A percentile compares a stretch with the other conserved stretches of the same genome.
These are phyloP conservation scores for Paramormyrops hopkinsi DNA, from an alignment of 2,797 vertebrate genomes.

Conservation along the genomic window DNA sequence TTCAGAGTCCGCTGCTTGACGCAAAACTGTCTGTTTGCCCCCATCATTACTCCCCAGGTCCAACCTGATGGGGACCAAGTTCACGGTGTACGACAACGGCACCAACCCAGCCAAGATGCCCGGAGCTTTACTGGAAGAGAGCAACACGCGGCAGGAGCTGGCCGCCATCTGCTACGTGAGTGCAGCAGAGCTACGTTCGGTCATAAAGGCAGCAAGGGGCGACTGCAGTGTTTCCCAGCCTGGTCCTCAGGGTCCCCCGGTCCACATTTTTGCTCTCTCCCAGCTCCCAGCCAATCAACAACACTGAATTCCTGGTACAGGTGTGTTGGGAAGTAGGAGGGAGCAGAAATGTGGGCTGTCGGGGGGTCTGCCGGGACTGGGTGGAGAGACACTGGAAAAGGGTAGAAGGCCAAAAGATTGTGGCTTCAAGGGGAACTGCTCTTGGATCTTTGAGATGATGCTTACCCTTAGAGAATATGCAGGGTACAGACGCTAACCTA, in stretches of 20 bases:
- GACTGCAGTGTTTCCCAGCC: neutral
- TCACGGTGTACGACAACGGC: conserved; percentile 90
- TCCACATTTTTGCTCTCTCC: neutral
- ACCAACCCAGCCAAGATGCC: conserved; percentile 79
- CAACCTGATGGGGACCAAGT: conserved; percentile 95
- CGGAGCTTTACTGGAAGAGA: conserved; percentile 71
- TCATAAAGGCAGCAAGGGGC: neutral
- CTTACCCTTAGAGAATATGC: neutral
- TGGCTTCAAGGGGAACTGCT: neutral
- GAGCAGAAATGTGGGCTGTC: neutral
- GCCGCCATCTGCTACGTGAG: conserved; percentile 91
- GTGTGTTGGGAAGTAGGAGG: neutral
- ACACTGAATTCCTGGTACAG: neutral
- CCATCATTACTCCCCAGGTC: conserved; percentile 62
- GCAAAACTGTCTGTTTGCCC: neutral
- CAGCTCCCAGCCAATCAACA: neutral
- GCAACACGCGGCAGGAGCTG: conserved; percentile 79
- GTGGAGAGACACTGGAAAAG: neutral
- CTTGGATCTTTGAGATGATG: neutral
- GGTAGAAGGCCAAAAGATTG: neutral
- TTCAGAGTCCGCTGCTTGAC: neutral
- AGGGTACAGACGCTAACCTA: neutral
- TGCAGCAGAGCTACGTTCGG: conserved; percentile 18
- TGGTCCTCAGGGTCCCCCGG: neutral
- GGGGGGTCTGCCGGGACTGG: neutral